Evolutionary conservation across 2,888 invertebrate species (phyloP), one percentile per base, ranked within the genome.

Genomic region (Rhagium mordax): DNA sequence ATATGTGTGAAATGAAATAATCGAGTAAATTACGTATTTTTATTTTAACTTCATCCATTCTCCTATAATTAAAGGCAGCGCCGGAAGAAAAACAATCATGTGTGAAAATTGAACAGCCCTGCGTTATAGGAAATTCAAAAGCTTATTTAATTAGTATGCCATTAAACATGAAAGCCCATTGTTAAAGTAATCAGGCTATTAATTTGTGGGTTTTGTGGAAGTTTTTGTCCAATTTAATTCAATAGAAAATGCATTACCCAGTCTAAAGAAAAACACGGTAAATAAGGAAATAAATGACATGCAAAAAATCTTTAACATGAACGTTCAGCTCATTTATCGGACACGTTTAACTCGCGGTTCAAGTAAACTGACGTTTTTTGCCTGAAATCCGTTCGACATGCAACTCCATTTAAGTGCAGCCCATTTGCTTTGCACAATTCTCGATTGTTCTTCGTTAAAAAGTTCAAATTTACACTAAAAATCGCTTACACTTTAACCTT

Each of bases 401-500:
- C 74, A 71, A 71, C 66, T 27, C 64, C 70, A 60, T 66, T 74
- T 77, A 71, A 71, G 66, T 70, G 69, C 69, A 74, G 71, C 70
- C 51, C 51, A 65, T 61, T 73, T 74, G 69, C 68, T 69, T 61
- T 51, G 67, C 76, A 76, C 76, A 77, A 79, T 75, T 55, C 70
- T 29, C 71, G 48, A 78, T 79, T 79, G 78, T 76, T 78, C 75
- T 79, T 71, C 71, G 66, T 53, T 74, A 70, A 77, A 75, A 75
- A 74, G 59, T 33, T 67, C 55, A 66, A 73, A 72, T 76, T 76
- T 71, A 67, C 74, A 64, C 68, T 76, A 71, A 76, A 76, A 77
- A 70, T 53, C 55, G 33, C 53, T 29, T 20, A 66, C 57, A 60
- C 74, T 74, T 71, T 74, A 78, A 74, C 79, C 77, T 76, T 72